These are phyloP conservation scores for Pempheris klunzingeri DNA, from an alignment of 2,797 vertebrate species.

Conservation along the genomic window DNA sequence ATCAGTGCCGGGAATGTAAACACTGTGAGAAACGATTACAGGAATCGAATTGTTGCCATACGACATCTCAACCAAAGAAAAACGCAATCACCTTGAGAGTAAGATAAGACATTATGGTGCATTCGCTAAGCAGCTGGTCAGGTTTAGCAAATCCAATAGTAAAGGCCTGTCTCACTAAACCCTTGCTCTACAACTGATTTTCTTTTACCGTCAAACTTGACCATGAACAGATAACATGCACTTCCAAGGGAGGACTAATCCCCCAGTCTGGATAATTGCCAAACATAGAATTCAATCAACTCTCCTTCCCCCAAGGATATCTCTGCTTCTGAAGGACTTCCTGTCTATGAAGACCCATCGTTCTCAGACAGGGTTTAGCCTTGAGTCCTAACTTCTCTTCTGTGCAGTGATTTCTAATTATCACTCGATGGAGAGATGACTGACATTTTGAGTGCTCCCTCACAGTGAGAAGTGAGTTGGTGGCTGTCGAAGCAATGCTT, in stretches of 20 bases:
- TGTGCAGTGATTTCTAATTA: slow-evolving; percentile 37
- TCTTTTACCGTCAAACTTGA: slow-evolving; percentile 47
- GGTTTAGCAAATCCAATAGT: slow-evolving; percentile 37
- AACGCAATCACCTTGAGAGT: slow-evolving; percentile 38
- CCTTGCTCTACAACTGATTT: slow-evolving; percentile 28
- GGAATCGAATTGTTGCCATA: slow-evolving; percentile 50
- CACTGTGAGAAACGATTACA: slow-evolving; percentile 56
- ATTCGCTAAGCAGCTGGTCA: slow-evolving; percentile 12
- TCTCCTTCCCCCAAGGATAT: slow-evolving; percentile 62
- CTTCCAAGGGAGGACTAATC: slow-evolving; percentile 66
- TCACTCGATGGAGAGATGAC: slow-evolving; percentile 30
- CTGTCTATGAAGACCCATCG: slow-evolving; percentile 39
- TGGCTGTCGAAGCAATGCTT: slow-evolving; percentile 23
- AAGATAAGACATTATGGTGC: slow-evolving; percentile 45
- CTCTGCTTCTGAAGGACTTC: slow-evolving; percentile 66
- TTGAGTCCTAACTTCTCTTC: slow-evolving; percentile 29
- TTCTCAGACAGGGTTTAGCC: slow-evolving; percentile 35
- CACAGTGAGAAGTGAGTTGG: slow-evolving; percentile 34
- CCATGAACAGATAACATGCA: slow-evolving; percentile 59
- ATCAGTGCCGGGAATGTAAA: slow-evolving; percentile 63
- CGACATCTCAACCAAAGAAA: slow-evolving; percentile 33
- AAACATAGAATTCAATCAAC: slow-evolving; percentile 64
- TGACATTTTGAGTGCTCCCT: slow-evolving; percentile 29
- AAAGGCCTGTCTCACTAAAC: slow-evolving; percentile 15
- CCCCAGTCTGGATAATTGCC: slow-evolving; percentile 71